phyloP scores from a whole-genome alignment of 2,888 invertebrate species.

The Idaea dimidiata region DNA sequence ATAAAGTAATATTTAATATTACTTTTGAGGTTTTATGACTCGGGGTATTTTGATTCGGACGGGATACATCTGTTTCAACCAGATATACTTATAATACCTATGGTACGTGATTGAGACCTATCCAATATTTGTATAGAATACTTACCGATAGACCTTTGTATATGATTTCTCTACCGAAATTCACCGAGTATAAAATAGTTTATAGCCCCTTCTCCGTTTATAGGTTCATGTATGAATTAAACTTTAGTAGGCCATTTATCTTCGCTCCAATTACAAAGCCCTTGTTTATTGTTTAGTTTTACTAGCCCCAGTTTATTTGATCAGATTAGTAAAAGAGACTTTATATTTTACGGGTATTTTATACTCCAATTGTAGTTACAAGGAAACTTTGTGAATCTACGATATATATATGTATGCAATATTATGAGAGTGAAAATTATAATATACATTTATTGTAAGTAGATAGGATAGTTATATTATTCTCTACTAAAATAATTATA shows the following conservation, averaged over 20 bases:
- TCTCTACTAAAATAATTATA: too few species aligned
- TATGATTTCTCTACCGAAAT: neutral
- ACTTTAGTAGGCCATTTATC: neutral
- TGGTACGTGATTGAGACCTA: too few species aligned
- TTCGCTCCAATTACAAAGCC: neutral
- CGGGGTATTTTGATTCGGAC: too few species aligned
- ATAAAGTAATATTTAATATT: too few species aligned
- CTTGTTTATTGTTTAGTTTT: neutral
- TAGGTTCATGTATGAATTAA: neutral
- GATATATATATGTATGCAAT: neutral
- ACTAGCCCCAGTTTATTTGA: neutral
- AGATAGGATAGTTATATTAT: too few species aligned
- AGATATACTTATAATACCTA: too few species aligned
- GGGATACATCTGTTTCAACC: too few species aligned
- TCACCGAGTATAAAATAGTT: neutral
- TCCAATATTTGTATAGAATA: neutral
- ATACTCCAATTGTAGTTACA: neutral
- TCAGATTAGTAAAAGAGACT: neutral
- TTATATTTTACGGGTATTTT: neutral
- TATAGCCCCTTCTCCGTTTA: neutral
- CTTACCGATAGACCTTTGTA: neutral
- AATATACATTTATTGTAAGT: too few species aligned
- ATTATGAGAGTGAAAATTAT: too few species aligned
- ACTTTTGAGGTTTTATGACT: too few species aligned
- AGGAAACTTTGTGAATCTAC: neutral